Evolutionary conservation across 2,113 vertebrate species (phyloP).

Genomic region (Clarias magur): DNA sequence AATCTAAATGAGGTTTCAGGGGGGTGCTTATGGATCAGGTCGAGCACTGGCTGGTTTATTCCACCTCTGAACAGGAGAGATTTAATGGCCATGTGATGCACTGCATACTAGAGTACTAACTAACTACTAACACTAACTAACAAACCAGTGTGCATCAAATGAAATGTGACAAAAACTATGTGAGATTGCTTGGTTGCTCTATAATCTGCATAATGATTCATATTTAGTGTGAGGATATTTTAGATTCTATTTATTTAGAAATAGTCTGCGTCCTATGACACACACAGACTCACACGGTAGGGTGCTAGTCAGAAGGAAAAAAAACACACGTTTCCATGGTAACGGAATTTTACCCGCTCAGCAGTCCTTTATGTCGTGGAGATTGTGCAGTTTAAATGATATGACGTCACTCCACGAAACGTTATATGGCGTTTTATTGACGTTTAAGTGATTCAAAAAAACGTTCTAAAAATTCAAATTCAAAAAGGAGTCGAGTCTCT

Average conservation of each 20-base stretch:
- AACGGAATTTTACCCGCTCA: background rate
- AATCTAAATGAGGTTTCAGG: background rate
- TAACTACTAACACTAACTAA: background rate
- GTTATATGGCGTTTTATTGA: no score
- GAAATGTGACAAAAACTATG: background rate
- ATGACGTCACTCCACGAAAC: no score
- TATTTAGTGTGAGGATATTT: no score
- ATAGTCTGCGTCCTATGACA: no score
- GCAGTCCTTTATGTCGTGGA: background rate
- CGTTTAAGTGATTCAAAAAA: no score
- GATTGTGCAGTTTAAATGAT: background rate
- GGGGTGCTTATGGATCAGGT: no score
- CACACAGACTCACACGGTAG: no score
- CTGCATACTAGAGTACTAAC: background rate
- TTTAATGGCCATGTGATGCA: background rate
- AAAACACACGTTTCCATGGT: background rate
- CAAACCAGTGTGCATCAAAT: background rate
- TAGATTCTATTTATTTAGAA: no score
- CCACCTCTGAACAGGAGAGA: background rate
- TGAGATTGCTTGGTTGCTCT: background rate
- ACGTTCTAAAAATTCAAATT: no score
- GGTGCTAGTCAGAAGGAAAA: no score
- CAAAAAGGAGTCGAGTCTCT: background rate
- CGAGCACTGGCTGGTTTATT: background rate
- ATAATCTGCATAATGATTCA: background rate